Evolutionary conservation across 1,140 invertebrate genomes (phyloP).

Genomic region (Drosophila elegans): DNA sequence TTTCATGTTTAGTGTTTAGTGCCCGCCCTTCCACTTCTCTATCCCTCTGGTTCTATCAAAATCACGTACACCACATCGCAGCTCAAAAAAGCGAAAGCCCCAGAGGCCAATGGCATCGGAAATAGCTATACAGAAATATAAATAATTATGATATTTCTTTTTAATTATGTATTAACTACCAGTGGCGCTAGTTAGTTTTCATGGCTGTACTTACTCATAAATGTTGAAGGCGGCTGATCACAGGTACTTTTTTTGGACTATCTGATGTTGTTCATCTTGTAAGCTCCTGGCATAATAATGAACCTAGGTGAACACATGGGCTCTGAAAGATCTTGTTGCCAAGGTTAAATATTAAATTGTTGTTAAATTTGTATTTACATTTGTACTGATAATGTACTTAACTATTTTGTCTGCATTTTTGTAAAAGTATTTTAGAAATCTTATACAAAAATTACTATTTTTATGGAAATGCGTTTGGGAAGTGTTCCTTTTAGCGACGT

Average conservation of each 20-base stretch:
- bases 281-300: conserved; percentile 54
- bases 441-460: no score
- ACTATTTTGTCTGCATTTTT: no score
- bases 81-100: conserved; percentile 72
- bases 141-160: conserved; percentile 38
- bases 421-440: no score
- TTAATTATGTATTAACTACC: conserved; percentile 51
- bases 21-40: not conserved
- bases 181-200: conserved; percentile 21
- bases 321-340: not conserved
- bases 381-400: no score
- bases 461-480: no score
- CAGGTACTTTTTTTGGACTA: conserved; percentile 26
- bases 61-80: conserved; percentile 59
- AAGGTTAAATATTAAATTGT: no score
- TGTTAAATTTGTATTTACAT: no score
- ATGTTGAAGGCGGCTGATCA: conserved; percentile 20
- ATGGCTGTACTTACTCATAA: not conserved
- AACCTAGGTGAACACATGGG: not conserved
- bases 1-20: conserved; percentile 47
- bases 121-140: conserved; percentile 34
- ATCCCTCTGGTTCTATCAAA: conserved; percentile 50
- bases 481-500: no score
- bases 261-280: conserved; percentile 46
- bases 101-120: conserved; percentile 67